phyloP scores from a whole-genome alignment of 2,113 vertebrate species.

The Corapipo altera region DNA sequence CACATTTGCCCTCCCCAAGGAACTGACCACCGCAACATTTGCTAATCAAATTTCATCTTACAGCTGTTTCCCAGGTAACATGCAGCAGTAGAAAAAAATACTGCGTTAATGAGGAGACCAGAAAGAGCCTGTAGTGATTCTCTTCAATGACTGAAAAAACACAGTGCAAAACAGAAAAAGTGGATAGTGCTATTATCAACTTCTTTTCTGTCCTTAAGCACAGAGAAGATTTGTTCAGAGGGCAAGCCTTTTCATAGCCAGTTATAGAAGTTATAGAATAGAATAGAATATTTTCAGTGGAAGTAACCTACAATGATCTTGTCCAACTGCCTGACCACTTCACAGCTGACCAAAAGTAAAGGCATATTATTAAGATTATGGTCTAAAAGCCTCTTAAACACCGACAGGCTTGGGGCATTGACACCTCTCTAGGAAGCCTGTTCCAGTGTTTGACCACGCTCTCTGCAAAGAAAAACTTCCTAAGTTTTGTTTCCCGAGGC shows the following conservation, averaged over 20 bases:
- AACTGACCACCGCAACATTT: background rate
- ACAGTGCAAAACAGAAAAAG: no score
- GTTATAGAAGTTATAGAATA: background rate
- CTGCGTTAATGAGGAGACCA: background rate
- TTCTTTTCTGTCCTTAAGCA: background rate
- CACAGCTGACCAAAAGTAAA: background rate
- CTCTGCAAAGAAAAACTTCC: background rate
- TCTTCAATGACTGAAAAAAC: background rate
- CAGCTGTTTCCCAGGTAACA: slow-evolving; percentile 3
- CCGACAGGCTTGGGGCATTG: background rate
- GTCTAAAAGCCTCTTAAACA: background rate
- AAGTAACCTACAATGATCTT: background rate
- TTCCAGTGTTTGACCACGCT: background rate
- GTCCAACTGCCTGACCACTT: background rate
- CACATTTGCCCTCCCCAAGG: background rate
- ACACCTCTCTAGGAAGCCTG: background rate
- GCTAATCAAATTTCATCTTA: background rate
- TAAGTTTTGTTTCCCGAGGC: background rate
- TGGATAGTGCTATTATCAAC: background rate
- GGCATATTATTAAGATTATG: background rate
- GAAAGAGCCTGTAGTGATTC: background rate
- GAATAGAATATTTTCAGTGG: background rate
- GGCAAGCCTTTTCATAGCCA: background rate
- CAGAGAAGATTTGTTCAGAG: background rate
- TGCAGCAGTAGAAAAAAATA: background rate